Evolutionary conservation across 1,140 invertebrate genomes (phyloP), one percentile per base, ranked within the genome.

Genomic region (Physella acuta): DNA sequence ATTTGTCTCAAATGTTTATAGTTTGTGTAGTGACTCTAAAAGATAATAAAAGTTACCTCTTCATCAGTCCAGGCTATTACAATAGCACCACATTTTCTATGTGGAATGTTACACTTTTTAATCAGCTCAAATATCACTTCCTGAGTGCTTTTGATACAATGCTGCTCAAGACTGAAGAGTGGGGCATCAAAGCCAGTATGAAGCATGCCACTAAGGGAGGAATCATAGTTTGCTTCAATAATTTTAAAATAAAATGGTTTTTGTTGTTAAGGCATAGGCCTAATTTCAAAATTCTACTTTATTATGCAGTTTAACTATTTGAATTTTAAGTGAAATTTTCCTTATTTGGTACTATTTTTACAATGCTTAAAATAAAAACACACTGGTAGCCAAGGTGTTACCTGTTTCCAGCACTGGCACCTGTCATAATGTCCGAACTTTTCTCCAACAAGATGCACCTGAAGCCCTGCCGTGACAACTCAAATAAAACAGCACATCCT

Each of bases 381-480:
- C n/a, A n/a, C n/a, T n/a, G n/a, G n/a, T n/a, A 20, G 3, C 5
- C 11, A 63, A 44, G 28, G 66, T n/a, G n/a, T n/a, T n/a, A 77
- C 80, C 80, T 81, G 70, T 81, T 81, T 61, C 80, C 80, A 26
- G 75, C 62, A 59, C 80, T 81, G 1, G 78, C 77, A 53, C 73
- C 78, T 24, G 74, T 58, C 26, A 80, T 53, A 1, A 81, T 26
- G 51, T 74, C 34, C 8, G 67, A 60, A 68, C 78, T 77, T 70
- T 79, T 79, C 60, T 81, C 80, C 44, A 80, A 24, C 16, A 81
- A 58, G 3, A 78, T 26, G 67, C 78, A 80, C n/a, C 33, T 66
- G 52, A 73, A 81, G 1, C 80, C 78, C 11, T 39, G 51, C 11
- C 62, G 67, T 1, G 75, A 75, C 26, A 81, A 63, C 37, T 78